Evolutionary conservation across 2,888 invertebrate genomes (phyloP).

Genomic region (Ecliptopera silaceata): DNA sequence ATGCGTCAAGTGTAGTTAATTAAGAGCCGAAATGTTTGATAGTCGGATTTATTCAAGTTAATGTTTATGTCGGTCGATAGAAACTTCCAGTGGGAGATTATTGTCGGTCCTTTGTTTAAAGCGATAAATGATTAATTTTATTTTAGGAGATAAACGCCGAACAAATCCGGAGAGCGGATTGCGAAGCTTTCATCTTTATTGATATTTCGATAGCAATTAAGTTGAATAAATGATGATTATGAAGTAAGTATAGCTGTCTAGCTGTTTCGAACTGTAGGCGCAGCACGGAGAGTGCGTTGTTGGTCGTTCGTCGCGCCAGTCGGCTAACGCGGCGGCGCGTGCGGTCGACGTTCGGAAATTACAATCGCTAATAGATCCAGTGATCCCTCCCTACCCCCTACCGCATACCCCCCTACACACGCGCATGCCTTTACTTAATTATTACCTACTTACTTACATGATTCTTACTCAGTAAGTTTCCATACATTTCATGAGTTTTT

Average conservation of each 20-base stretch:
- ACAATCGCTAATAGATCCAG: constrained; percentile 33
- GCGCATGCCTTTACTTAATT: constrained; percentile 7
- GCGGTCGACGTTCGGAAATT: constrained; percentile 32
- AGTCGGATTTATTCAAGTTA: constrained; percentile 10
- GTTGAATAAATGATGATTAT: constrained; percentile 2
- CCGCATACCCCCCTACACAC: too few species aligned
- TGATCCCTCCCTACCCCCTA: too few species aligned
- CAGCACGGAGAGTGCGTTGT: too few species aligned
- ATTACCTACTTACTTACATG: too few species aligned
- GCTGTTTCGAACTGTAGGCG: constrained; percentile 10
- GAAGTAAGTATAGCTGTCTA: not conserved
- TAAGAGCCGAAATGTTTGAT: constrained; percentile 7
- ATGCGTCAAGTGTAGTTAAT: constrained; percentile 11
- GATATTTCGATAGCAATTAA: not conserved
- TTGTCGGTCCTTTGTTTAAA: not conserved
- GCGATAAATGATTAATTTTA: constrained; percentile 3
- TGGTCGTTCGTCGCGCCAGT: too few species aligned
- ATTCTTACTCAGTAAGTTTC: too few species aligned
- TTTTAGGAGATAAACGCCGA: constrained; percentile 1
- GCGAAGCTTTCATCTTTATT: constrained; percentile 10
- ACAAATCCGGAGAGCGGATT: not conserved
- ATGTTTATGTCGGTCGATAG: constrained; percentile 5
- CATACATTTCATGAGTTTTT: too few species aligned
- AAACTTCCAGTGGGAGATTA: not conserved
- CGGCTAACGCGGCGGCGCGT: constrained; percentile 12